Conservation (phyloP, 2,113 vertebrate genomes). For the Callionymus lyra region DNA sequence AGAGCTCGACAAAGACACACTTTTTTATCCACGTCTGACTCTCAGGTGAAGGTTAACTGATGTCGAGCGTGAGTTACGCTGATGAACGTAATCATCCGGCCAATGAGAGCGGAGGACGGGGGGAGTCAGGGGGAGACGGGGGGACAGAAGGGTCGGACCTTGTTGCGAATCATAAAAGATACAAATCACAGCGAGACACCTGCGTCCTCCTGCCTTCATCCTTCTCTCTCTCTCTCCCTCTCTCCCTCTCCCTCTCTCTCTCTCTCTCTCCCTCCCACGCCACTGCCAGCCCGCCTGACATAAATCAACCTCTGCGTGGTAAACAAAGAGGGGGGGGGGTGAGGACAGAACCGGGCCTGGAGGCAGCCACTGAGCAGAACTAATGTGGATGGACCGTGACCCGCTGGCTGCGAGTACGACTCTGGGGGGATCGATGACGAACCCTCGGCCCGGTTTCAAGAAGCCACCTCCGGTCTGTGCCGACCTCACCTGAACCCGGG, state of each 20-base stretch:
- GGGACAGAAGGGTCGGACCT: conserved; percentile 19
- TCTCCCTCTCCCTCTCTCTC: conserved; percentile 31
- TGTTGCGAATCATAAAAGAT: conserved; percentile 37
- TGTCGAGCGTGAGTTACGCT: too few relatives aligned
- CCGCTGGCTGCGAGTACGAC: neutral
- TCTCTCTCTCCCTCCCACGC: conserved; percentile 50
- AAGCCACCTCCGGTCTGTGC: too few relatives aligned
- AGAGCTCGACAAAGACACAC: too few relatives aligned
- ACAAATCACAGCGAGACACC: conserved; percentile 37
- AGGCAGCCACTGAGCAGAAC: conserved; percentile 58
- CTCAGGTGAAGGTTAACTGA: too few relatives aligned
- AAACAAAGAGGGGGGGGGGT: conserved; percentile 48
- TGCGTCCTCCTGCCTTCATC: conserved; percentile 15
- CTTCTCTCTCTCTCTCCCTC: conserved; percentile 16
- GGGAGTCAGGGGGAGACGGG: too few relatives aligned
- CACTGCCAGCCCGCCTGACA: conserved; percentile 54
- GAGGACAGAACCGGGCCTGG: conserved; percentile 28
- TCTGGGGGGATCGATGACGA: conserved; percentile 2
- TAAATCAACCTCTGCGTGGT: conserved; percentile 60
- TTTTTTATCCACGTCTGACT: too few relatives aligned
- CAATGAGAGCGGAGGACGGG: too few relatives aligned
- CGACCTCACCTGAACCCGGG: too few relatives aligned
- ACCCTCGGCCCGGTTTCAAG: conserved; percentile 3
- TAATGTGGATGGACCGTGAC: conserved; percentile 56
- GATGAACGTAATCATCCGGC: too few relatives aligned